Base-by-base conservation (phyloP, 1,140 invertebrate species). In the Zophobas morio region DNA sequence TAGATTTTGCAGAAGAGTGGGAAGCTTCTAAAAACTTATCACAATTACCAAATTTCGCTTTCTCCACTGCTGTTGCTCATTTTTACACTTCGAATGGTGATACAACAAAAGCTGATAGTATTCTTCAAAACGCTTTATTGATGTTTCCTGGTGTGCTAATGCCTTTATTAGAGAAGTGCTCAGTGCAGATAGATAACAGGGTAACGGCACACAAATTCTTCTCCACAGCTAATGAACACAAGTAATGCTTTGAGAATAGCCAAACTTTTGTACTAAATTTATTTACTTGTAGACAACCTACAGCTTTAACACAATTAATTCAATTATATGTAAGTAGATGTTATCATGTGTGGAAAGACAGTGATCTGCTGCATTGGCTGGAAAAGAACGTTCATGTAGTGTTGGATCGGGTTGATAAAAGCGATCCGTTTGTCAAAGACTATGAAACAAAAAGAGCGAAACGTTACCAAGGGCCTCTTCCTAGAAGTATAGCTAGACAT, bases 41-140 rank as follows among this genome's bases (percentile, higher is more conserved):
- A 33, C 94, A 95, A 83, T 86, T 98, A 46, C 96, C 96, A 63
- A 98, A 98, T 84, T 94, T 97, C 89, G 92, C 94, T 0, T 97
- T 93, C 83, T 97, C 95, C 1, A 87, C 94, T 66, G 93, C 96
- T 0, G 84, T 98, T 56, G 94, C 96, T 40, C 88, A 94, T 85
- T 94, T 92, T 88, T 88, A 92, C 83, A 76, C 73, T 36, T 72
- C 81, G 78, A 82, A 84, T 79, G 81, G 81, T 2, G 83, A 87
- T 66, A 86, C 86, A 56, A 84, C 86, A 8, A 88, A 88, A 75
- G 92, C 95, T 1, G 89, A 94, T 75, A 77, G 51, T 49, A 75
- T 85, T 70, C 84, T 98, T 20, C 92, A 96, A 85, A 90, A 94
- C 75, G 94, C 95, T 8, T 86, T 98, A 3, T 87, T 96, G 1